Conservation (phyloP, 2,113 vertebrate genomes). For the Hippopotamus amphibius region DNA sequence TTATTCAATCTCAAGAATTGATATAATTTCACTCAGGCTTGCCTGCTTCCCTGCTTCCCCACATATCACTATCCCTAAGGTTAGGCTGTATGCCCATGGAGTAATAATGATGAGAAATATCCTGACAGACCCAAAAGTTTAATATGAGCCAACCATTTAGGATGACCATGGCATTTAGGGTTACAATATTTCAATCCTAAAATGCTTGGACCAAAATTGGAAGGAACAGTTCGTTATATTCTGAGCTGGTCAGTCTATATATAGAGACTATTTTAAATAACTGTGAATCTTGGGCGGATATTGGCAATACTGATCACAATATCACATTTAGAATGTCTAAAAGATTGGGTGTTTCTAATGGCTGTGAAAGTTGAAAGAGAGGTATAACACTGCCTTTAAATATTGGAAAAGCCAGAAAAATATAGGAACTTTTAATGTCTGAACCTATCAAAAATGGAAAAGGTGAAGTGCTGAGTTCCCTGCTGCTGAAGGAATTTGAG, state of each 20-base stretch:
- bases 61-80: not conserved
- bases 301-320: not conserved
- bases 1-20: not conserved
- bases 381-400: slow-evolving; percentile 1
- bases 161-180: not conserved
- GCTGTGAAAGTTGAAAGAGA: not conserved
- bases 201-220: not conserved
- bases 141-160: not conserved
- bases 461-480: not conserved
- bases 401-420: not conserved
- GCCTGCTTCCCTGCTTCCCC: not conserved
- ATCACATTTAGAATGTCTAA: not conserved
- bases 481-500: not conserved
- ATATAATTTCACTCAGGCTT: not conserved
- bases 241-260: not conserved
- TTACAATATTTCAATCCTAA: not conserved
- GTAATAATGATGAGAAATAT: not conserved
- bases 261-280: not conserved
- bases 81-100: not conserved
- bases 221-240: not conserved
- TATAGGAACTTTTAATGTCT: not conserved
- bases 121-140: not conserved
- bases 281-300: not conserved
- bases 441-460: slow-evolving; percentile 31
- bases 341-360: not conserved